Evolutionary conservation across 2,797 vertebrate genomes (phyloP), one percentile per base, ranked within the genome.

Genomic region (Loris lydekkerianus): DNA sequence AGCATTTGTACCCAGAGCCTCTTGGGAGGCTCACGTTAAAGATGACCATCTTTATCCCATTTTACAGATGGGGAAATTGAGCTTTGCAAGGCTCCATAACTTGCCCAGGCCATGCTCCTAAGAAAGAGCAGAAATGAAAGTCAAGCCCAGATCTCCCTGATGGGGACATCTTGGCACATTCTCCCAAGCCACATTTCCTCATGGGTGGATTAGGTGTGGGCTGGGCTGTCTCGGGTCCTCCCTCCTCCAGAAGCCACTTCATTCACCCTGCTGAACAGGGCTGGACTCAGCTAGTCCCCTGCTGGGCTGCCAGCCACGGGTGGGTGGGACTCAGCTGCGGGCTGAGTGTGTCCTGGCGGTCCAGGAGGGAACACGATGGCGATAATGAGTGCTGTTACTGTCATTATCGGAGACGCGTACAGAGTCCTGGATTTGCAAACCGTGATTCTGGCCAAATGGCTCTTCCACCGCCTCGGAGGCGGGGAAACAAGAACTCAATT

Each of bases 11-110:
- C 11, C 85, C 15, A 10, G 20, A 27, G 3, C 49, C 60, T 84
- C 70, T 78, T 37, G 4, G 15, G 34, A 21, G 1, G n/a, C 23
- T 67, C 43, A 49, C 15, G 27, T 86, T 65, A 15, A 56, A 69
- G 67, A 70, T 31, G 20, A 3, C 69, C 37, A 3, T 53, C 43
- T 2, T 27, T 23, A 6, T 31, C 21, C 87, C 90, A 61, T 53
- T 90, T 70, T 75, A 75, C 70, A 85, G 89, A 70, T 10, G 56
- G 53, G 13, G 76, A 85, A 65, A 81, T 49, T 8, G 60, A 92
- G 81, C 63, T 25, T 63, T 5, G 3, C 43, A 11, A 23, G 21
- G 2, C 14, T 77, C 60, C 5, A 0, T 49, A 23, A n/a, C 21
- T 37, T 53, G 20, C 29, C 56, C 83, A 5, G 63, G n/a, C 49